These are phyloP conservation scores for Cherax destructor DNA, from an alignment of 1,140 invertebrate species.

Conservation along the genomic window DNA sequence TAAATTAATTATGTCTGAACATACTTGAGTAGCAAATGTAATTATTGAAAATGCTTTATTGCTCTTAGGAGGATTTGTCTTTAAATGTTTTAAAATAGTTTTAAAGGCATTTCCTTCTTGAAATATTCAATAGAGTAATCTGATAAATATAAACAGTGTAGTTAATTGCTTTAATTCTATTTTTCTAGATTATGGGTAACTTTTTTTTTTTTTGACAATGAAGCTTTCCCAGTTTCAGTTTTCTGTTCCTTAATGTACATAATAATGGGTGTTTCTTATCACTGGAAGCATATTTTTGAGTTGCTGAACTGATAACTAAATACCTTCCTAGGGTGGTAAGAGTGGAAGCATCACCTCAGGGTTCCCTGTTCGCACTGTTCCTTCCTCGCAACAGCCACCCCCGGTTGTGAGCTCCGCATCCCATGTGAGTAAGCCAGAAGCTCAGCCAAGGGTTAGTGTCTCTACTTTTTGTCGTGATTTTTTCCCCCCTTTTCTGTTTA, in stretches of 20 bases:
- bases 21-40: too few species aligned
- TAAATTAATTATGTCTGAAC: too few species aligned
- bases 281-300: background rate
- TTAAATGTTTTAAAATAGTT: too few species aligned
- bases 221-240: background rate
- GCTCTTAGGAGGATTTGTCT: too few species aligned
- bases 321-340: constrained; percentile 76
- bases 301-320: background rate
- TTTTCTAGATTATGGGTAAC: too few species aligned
- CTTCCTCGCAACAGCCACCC: constrained; percentile 45
- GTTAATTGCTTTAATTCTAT: too few species aligned
- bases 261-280: background rate
- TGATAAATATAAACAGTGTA: too few species aligned
- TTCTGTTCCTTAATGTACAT: background rate
- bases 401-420: constrained; percentile 15
- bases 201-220: too few species aligned
- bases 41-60: too few species aligned
- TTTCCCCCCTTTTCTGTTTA: background rate
- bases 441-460: constrained; percentile 59
- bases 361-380: constrained; percentile 77
- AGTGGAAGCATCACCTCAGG: constrained; percentile 79
- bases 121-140: too few species aligned
- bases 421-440: constrained; percentile 55
- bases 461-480: background rate
- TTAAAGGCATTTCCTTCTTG: too few species aligned